These are phyloP conservation scores for Centruroides vittatus DNA, from an alignment of 1,140 invertebrate genomes.

Conservation along the genomic window DNA sequence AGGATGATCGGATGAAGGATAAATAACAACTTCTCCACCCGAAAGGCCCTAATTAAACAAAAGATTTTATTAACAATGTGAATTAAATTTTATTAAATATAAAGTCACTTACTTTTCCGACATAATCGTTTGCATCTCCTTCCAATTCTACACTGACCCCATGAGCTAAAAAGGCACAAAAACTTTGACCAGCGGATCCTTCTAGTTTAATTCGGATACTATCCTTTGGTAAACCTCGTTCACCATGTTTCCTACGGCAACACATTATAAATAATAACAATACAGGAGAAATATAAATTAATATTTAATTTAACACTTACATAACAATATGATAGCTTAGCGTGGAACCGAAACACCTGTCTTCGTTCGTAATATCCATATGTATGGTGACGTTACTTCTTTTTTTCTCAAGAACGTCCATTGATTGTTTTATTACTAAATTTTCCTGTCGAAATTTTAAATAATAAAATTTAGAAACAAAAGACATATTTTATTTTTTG, in stretches of 20 bases:
- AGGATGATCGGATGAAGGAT: slow-evolving; percentile 69
- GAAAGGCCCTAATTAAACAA: slow-evolving; percentile 59
- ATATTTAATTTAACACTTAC: slow-evolving; percentile 36
- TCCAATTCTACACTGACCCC: slow-evolving; percentile 82
- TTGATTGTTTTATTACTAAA: slow-evolving; percentile 56
- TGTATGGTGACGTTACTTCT: slow-evolving; percentile 44
- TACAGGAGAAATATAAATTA: neutral
- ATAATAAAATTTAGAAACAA: too few species aligned
- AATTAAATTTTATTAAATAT: too few species aligned
- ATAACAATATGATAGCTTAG: slow-evolving; percentile 87
- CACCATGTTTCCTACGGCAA: slow-evolving; percentile 61
- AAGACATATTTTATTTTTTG: too few species aligned
- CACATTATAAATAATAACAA: neutral
- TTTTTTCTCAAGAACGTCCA: slow-evolving; percentile 55
- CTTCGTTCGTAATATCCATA: slow-evolving; percentile 78
- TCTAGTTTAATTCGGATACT: slow-evolving; percentile 72
- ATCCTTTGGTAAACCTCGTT: slow-evolving; percentile 68
- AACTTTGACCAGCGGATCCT: slow-evolving; percentile 97
- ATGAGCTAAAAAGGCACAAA: slow-evolving; percentile 91
- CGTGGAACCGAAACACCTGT: slow-evolving; percentile 81
- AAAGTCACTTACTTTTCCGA: slow-evolving; percentile 50
- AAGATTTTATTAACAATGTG: neutral
- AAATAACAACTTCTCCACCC: slow-evolving; percentile 88
- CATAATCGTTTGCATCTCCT: slow-evolving; percentile 98
- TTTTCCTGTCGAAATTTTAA: slow-evolving; percentile 45